Evolutionary conservation across 2,113 vertebrate genomes (phyloP).

Genomic region (Pedionomus torquatus): DNA sequence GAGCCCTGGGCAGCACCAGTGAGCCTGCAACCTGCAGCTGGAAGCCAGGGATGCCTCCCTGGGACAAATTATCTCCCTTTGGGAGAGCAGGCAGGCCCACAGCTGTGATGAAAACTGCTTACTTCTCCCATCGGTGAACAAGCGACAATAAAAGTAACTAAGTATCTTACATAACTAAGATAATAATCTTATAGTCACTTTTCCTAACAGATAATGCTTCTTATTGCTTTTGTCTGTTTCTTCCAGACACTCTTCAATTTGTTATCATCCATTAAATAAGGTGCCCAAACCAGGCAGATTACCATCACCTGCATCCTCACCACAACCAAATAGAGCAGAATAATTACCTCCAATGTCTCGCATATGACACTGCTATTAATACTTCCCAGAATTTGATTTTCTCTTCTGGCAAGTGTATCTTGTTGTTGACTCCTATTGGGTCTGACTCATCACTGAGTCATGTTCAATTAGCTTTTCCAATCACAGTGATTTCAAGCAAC

Average conservation of each 20-base stretch:
- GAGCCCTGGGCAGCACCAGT: background rate
- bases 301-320: background rate
- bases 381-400: background rate
- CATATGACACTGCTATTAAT: slow-evolving; percentile 3
- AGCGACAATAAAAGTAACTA: background rate
- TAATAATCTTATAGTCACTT: background rate
- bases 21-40: rapidly evolving
- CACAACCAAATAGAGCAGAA: slow-evolving; percentile 1
- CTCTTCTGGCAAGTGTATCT: background rate
- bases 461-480: slow-evolving; percentile 27
- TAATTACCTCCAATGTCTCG: background rate
- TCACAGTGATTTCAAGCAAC: background rate
- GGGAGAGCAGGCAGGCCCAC: background rate
- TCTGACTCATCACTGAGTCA: slow-evolving; percentile 19
- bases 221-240: background rate
- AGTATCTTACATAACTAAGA: background rate
- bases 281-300: background rate
- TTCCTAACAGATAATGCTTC: background rate
- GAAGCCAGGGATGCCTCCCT: background rate
- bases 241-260: background rate
- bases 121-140: background rate
- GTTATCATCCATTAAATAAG: background rate
- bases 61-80: background rate
- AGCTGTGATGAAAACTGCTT: background rate
- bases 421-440: background rate